Evolutionary conservation across 2,113 vertebrate genomes (phyloP).

Genomic region (Aplodontia rufa): DNA sequence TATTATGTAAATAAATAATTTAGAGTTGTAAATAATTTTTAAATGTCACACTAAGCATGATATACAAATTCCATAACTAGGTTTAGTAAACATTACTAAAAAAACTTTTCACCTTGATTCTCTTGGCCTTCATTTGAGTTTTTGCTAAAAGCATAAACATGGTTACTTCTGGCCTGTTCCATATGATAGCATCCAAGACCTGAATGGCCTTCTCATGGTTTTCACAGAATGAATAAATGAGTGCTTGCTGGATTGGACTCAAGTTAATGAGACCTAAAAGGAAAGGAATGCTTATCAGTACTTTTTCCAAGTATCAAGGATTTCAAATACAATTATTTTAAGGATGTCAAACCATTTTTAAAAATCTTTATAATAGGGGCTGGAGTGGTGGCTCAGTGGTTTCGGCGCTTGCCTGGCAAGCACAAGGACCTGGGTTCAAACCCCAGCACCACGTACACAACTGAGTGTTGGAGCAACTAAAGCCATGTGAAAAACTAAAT

Average conservation of each 20-base stretch:
- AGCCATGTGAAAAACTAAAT: no score
- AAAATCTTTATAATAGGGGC: no score
- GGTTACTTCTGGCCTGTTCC: slow-evolving; percentile 63
- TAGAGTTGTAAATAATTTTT: not conserved
- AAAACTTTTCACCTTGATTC: slow-evolving; percentile 79
- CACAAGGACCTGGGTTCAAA: no score
- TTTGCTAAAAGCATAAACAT: slow-evolving; percentile 83
- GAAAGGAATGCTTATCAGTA: slow-evolving; percentile 24
- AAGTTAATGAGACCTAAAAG: slow-evolving; percentile 79
- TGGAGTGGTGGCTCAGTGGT: no score
- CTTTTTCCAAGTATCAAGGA: not conserved
- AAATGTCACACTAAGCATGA: slow-evolving; percentile 4
- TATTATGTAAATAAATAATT: not conserved
- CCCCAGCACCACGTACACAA: no score
- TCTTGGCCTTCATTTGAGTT: slow-evolving; percentile 86
- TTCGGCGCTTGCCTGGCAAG: no score
- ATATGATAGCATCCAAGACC: slow-evolving; percentile 68
- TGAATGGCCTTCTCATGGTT: slow-evolving; percentile 84
- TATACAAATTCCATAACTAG: not conserved
- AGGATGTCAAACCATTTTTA: not conserved
- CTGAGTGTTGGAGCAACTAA: no score
- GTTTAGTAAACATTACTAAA: slow-evolving; percentile 19
- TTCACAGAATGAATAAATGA: slow-evolving; percentile 86
- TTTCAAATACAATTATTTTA: slow-evolving; percentile 11
- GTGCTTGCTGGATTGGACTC: slow-evolving; percentile 83